Evolutionary conservation across 2,888 invertebrate species (phyloP), one percentile per base, ranked within the genome.

Genomic region (Ptilodon capucinus): DNA sequence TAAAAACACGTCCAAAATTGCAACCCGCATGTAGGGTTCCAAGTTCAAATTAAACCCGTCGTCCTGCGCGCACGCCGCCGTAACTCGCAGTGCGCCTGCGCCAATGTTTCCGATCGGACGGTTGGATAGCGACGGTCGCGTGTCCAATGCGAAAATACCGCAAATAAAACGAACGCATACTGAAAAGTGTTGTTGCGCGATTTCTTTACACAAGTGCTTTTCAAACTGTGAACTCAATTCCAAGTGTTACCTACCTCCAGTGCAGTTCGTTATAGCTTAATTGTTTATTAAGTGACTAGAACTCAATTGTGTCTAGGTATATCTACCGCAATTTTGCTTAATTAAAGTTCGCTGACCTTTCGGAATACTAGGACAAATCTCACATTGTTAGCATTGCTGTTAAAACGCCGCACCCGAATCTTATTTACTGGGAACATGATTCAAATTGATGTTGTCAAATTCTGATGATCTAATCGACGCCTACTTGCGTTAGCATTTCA

Each of bases 101-200:
- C 77, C 79, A 74, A 79, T 76, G 82, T 74, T 64, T 80, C 76
- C 67, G 86, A 76, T 74, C 86, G 87, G 84, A 77, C 87, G 86
- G 78, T 74, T 72, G 74, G 64, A 66, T 74, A 66, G 74, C 72
- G 71, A 56, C 67, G 71, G 60, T 69, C 69, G 74, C 74, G 70
- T 65, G 76, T 70, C 72, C 65, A 62, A 63, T 65, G 70, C 77
- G 67, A 79, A 79, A 69, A 71, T 68, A 73, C 61, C 68, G 76
- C 75, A 66, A 68, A 60, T 61, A 47, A 58, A 57, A 41, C 56
- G 46, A 48, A 52, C 61, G 58, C 52, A 53, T 51, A 55, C 54
- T 57, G 54, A 59, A 60, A 64, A 60, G 55, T 70, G 65, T 49
- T 42, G 52, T 45, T 52, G 13, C 39, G 49, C 48, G 51, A 48